phyloP scores from a whole-genome alignment of 2,888 invertebrate genomes.

The Allolobophora icterica region DNA sequence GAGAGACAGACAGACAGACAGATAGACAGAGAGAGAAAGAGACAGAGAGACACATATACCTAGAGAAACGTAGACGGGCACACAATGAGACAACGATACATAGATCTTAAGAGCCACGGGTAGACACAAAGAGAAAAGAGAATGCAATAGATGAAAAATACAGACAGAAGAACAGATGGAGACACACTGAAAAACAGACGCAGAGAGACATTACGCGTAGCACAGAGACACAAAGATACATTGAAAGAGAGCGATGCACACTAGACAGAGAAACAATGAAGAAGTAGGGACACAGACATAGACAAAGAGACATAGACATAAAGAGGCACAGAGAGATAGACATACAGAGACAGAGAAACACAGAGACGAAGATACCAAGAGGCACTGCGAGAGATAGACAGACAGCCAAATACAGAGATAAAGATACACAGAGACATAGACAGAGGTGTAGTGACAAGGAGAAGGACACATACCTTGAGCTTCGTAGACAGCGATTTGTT shows the following conservation, averaged over 20 bases:
- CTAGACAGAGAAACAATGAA: no score
- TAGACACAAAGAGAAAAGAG: no score
- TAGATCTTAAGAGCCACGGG: no score
- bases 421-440: background rate
- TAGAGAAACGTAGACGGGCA: background rate
- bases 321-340: background rate
- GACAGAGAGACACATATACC: background rate
- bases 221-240: no score
- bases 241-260: no score
- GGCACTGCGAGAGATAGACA: background rate
- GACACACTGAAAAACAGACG: no score
- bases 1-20: background rate
- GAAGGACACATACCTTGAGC: constrained; percentile 71
- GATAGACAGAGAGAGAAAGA: background rate
- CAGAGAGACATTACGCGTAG: no score
- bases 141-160: no score
- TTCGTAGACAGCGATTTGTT: constrained; percentile 96
- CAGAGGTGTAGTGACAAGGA: background rate
- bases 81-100: background rate
- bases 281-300: no score
- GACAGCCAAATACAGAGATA: background rate
- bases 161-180: no score
- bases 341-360: background rate
- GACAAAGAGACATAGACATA: background rate
- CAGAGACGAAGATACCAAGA: background rate